Evolutionary conservation across 2,888 invertebrate species (phyloP), one percentile per base, ranked within the genome.

Genomic region (Bursaphelenchus okinawaensis): DNA sequence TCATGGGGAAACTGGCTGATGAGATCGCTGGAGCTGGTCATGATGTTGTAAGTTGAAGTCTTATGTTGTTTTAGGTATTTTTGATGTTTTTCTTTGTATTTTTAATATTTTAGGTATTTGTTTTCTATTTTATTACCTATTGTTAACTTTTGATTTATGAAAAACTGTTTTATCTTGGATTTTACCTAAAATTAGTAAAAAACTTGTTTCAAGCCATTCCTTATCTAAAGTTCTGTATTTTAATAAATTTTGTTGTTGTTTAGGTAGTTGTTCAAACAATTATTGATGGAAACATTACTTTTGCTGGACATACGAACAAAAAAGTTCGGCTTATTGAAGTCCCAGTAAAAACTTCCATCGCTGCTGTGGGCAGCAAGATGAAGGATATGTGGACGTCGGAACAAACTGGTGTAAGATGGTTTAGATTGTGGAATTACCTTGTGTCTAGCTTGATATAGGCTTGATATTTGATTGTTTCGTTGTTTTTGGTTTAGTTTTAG

Each of bases 1-100:
- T 65, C 19, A 59, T 62, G 66, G 66, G 66, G 16, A 29, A 63
- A 27, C 22, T 65, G 29, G 64, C 66, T 9, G 66, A 65, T 55
- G 27, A 31, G 16, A 12, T 65, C 7, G 66, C 65, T 16, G 55
- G 40, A 12, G 66, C 62, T 0, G 66, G 66, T n/a, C 66, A 65
- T 55, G 66, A 65, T 12, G 66, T 65, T 19, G 66, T 65, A 27
- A 60, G 65, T 65, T 22, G 19, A n/a, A n/a, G 23, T 7, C 0
- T 27, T 23, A 27, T 8, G 9, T 20, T 27, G 57, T 57, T 26
- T 12, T 26, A 57, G 57, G 27, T 57, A 26, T 1, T 1, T 20
- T 54, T 16, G 16, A 9, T 16, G 12, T 54, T 54, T 54, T 54
- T 16, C 9, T 16, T 54, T 54, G 9, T 16, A 54, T 54, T 12